Conservation (phyloP, 2,888 invertebrate genomes). For the Phyto melanocephala region DNA sequence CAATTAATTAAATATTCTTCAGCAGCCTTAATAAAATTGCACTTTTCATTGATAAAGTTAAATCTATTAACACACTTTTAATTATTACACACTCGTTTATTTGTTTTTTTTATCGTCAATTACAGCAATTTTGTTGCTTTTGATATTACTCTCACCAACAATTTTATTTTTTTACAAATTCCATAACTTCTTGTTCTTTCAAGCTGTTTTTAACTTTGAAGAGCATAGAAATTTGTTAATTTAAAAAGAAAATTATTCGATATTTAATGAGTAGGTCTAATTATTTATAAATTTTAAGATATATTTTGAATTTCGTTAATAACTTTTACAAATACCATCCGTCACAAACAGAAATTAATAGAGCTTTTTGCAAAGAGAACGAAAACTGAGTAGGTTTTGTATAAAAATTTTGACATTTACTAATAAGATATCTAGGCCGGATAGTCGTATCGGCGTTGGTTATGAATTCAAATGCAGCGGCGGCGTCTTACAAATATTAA, state of each 20-base stretch:
- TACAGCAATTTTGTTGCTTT: constrained; percentile 1
- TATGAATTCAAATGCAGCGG: too few species aligned
- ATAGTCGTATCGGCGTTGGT: not conserved
- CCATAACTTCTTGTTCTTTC: not conserved
- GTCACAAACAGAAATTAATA: constrained; percentile 1
- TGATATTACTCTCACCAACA: not conserved
- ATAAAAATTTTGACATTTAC: not conserved
- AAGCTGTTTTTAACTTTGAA: not conserved
- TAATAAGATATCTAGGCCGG: not conserved
- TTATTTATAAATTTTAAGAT: constrained; percentile 1
- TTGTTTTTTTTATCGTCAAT: not conserved
- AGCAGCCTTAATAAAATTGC: too few species aligned
- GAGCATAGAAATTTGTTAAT: too few species aligned
- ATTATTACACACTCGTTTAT: not conserved
- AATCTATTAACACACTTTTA: too few species aligned
- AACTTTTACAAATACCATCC: constrained; percentile 20
- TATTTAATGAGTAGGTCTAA: not conserved
- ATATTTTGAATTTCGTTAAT: constrained; percentile 5
- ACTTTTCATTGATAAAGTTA: not conserved
- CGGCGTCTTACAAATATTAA: too few species aligned
- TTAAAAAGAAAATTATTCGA: too few species aligned
- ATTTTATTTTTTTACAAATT: constrained; percentile 12
- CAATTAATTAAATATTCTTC: not conserved
- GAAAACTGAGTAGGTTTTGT: constrained; percentile 43
- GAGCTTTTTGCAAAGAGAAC: constrained; percentile 27